These are phyloP conservation scores for Tetrapedia diversipes DNA, from an alignment of 2,888 invertebrate species.

Conservation along the genomic window DNA sequence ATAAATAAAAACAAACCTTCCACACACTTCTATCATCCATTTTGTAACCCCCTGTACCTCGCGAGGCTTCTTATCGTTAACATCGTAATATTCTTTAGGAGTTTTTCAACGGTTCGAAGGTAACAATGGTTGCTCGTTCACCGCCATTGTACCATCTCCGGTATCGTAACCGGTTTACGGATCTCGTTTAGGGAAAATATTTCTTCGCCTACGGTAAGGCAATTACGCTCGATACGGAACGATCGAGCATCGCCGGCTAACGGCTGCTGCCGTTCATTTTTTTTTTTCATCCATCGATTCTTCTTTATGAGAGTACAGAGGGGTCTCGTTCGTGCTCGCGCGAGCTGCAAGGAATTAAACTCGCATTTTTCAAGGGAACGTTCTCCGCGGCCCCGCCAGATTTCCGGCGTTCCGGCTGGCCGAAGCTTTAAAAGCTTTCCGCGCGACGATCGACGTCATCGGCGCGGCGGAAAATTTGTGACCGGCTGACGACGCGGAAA, in stretches of 20 bases:
- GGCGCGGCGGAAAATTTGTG: slow-evolving; percentile 53
- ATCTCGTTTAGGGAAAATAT: too few relatives aligned
- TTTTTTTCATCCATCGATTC: slow-evolving; percentile 17
- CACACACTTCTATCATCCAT: too few relatives aligned
- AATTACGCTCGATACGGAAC: slow-evolving; percentile 40
- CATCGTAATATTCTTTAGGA: too few relatives aligned
- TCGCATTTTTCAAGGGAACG: slow-evolving; percentile 32
- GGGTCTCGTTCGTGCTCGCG: too few relatives aligned
- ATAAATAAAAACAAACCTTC: too few relatives aligned
- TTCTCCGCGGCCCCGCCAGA: slow-evolving; percentile 8
- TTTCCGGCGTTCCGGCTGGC: slow-evolving; percentile 23
- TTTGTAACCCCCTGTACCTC: too few relatives aligned
- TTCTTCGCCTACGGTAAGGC: slow-evolving; percentile 26
- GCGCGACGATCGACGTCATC: slow-evolving; percentile 47
- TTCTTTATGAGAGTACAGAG: slow-evolving; percentile 10
- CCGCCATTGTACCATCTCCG: too few relatives aligned
- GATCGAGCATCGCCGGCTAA: background rate
- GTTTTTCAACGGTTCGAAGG: too few relatives aligned
- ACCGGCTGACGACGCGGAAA: slow-evolving; percentile 50
- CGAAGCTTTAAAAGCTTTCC: slow-evolving; percentile 34
- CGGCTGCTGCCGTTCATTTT: too few relatives aligned
- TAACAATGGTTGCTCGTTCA: too few relatives aligned
- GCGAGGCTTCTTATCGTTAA: too few relatives aligned
- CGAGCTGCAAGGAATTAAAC: slow-evolving; percentile 30
- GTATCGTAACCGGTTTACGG: too few relatives aligned